phyloP scores from a whole-genome alignment of 64 coral and sea anemone species.

The Anthopleura sola region DNA sequence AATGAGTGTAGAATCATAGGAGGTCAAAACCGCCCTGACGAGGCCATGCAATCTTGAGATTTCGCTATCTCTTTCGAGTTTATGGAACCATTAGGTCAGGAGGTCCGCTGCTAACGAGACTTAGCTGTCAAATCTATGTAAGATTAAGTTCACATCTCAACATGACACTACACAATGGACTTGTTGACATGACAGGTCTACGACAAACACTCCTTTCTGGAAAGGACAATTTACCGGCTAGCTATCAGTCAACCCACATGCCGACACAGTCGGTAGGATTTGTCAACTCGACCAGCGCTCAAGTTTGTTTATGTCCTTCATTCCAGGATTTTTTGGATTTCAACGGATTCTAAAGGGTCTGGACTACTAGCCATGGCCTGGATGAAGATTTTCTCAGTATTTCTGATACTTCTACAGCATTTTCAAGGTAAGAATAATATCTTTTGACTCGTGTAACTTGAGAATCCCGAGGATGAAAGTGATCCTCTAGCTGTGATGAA shows the following conservation, averaged over 20 bases:
- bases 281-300: not conserved
- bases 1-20: not conserved
- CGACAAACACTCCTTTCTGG: conserved; percentile 38
- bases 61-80: conserved; percentile 15
- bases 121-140: conserved; percentile 45
- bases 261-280: conserved; percentile 12
- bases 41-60: not conserved
- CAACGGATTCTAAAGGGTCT: not conserved
- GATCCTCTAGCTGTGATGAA: not conserved
- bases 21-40: conserved; percentile 9
- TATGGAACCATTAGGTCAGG: conserved; percentile 11
- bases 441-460: not conserved
- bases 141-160: conserved; percentile 37
- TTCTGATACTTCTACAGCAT: not conserved
- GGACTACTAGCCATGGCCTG: not conserved
- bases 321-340: conserved; percentile 1
- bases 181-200: conserved; percentile 51
- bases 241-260: conserved; percentile 12
- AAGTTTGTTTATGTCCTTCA: conserved; percentile 3
- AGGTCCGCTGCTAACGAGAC: conserved; percentile 54
- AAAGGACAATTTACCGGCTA: conserved; percentile 8
- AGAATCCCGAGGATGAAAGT: not conserved
- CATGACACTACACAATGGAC: conserved; percentile 36
- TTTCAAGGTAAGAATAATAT: conserved; percentile 6
- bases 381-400: not conserved